Evolutionary conservation across 1,140 invertebrate species (phyloP).

Genomic region (Microplitis mediator): DNA sequence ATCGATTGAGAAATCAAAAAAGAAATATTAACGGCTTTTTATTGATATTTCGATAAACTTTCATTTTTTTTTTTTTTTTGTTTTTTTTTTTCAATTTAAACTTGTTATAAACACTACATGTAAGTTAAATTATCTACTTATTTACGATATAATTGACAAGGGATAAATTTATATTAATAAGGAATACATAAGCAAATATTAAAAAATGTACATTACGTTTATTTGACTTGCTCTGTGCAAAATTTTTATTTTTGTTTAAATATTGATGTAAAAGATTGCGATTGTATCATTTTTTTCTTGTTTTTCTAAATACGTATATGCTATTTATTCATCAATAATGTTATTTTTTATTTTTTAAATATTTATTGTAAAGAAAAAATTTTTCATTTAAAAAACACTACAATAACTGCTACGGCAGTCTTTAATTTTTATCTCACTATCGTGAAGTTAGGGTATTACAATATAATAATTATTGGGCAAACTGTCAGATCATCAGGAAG

Average conservation of each 20-base stretch:
- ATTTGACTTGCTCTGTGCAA: slow-evolving; percentile 51
- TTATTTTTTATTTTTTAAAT: slow-evolving; percentile 26
- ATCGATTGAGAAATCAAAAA: too few species aligned
- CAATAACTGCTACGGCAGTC: slow-evolving; percentile 33
- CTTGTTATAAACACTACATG: too few species aligned
- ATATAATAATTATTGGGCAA: background rate
- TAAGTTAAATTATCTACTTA: too few species aligned
- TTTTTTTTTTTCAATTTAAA: too few species aligned
- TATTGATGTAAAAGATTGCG: slow-evolving; percentile 51
- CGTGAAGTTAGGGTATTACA: background rate
- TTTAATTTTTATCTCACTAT: slow-evolving; percentile 26
- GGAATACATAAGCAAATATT: background rate
- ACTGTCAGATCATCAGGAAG: background rate
- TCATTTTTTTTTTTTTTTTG: too few species aligned
- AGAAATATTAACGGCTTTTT: too few species aligned
- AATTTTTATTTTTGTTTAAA: slow-evolving; percentile 46
- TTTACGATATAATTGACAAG: too few species aligned
- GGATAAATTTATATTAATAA: too few species aligned
- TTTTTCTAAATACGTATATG: background rate
- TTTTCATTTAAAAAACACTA: slow-evolving; percentile 34
- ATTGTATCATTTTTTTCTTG: slow-evolving; percentile 32
- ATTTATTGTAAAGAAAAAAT: slow-evolving; percentile 8
- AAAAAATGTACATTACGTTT: slow-evolving; percentile 59
- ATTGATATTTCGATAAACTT: too few species aligned
- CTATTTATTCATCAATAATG: background rate